These are phyloP conservation scores for Onychostoma macrolepis DNA, from an alignment of 2,113 vertebrate genomes.

Conservation along the genomic window DNA sequence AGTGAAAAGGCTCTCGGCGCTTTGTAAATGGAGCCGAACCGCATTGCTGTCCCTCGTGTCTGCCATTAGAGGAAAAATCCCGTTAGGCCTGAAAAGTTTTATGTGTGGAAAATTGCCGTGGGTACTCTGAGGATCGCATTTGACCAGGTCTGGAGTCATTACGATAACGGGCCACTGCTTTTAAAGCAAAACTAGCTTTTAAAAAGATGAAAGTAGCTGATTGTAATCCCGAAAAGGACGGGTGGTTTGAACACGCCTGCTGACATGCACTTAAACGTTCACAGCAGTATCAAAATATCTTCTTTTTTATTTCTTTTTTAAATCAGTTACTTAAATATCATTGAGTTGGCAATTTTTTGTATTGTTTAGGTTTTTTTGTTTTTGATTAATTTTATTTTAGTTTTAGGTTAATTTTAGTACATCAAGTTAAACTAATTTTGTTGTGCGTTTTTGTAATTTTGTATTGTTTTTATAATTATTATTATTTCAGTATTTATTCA, in stretches of 20 bases:
- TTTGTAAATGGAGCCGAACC: slow-evolving; percentile 66
- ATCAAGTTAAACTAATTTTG: too few species aligned
- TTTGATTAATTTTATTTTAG: too few species aligned
- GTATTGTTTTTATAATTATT: background rate
- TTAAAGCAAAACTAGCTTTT: slow-evolving; percentile 55
- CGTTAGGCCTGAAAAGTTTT: slow-evolving; percentile 57
- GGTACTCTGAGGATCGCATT: slow-evolving; percentile 60
- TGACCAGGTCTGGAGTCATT: slow-evolving; percentile 66
- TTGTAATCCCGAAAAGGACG: background rate
- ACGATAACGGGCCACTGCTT: slow-evolving; percentile 64
- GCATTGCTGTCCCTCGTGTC: slow-evolving; percentile 55
- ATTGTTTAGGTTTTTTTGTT: background rate
- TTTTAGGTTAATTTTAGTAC: too few species aligned
- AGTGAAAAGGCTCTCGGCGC: slow-evolving; percentile 61
- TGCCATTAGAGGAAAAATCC: slow-evolving; percentile 69
- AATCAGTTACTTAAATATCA: background rate
- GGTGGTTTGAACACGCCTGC: background rate
- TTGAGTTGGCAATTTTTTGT: background rate
- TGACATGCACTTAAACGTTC: background rate
- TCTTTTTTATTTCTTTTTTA: too few species aligned
- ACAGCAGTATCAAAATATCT: too few species aligned
- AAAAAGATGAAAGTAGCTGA: slow-evolving; percentile 31
- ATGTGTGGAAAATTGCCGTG: slow-evolving; percentile 65
- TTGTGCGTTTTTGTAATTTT: too few species aligned
- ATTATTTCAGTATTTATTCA: background rate